These are phyloP conservation scores for Cyaniris semiargus DNA, from an alignment of 2,888 invertebrate genomes.

Conservation along the genomic window DNA sequence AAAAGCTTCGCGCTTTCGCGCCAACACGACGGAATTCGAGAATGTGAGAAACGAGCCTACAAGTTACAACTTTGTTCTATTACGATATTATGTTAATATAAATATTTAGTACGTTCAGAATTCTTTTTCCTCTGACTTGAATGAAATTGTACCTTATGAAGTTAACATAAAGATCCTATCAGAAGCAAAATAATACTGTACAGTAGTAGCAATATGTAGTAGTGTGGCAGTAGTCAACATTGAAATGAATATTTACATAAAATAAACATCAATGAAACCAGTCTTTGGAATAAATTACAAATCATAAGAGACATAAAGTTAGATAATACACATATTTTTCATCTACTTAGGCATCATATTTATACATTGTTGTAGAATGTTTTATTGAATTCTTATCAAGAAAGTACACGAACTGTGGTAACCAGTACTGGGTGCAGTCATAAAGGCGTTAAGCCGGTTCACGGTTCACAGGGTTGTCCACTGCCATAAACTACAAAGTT, in stretches of 20 bases:
- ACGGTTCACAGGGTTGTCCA: not conserved
- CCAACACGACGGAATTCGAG: too few relatives aligned
- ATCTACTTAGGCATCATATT: not conserved
- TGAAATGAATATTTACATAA: not conserved
- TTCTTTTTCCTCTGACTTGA: too few relatives aligned
- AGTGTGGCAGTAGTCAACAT: not conserved
- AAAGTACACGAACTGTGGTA: conserved; percentile 11
- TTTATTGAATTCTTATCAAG: conserved; percentile 24
- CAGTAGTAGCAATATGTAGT: too few relatives aligned
- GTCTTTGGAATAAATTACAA: not conserved
- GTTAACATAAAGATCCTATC: too few relatives aligned
- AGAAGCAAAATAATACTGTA: too few relatives aligned
- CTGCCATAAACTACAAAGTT: not conserved
- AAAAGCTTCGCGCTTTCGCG: too few relatives aligned
- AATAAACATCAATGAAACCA: not conserved
- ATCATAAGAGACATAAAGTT: not conserved
- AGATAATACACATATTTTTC: not conserved
- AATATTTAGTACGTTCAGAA: too few relatives aligned
- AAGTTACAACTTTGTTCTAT: too few relatives aligned
- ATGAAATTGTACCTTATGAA: too few relatives aligned
- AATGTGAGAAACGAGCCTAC: too few relatives aligned
- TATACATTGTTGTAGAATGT: not conserved
- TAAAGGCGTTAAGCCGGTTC: not conserved
- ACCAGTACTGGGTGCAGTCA: not conserved
- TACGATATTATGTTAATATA: too few relatives aligned